Percentiles rank a stretch among this genome's conserved stretches.
Evolutionary conservation across 2,888 invertebrate genomes (phyloP).

Genomic region (Cheiracanthium punctorium): DNA sequence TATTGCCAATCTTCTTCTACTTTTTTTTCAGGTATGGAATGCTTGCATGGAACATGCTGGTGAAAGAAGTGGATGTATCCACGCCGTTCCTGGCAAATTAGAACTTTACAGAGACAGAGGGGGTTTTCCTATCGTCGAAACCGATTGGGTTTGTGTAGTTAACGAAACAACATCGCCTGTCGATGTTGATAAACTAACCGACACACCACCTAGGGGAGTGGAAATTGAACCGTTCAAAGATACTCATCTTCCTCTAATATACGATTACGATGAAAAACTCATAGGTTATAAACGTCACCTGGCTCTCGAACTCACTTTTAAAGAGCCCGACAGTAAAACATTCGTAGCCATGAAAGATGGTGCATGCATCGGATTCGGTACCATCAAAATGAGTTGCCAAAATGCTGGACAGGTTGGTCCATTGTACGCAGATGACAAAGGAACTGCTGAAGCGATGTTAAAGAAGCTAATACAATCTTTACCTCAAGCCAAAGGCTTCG

Average conservation of each 20-base stretch:
- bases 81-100: constrained; percentile 53
- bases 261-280: constrained; percentile 41
- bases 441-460: constrained; percentile 56
- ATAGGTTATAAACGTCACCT: constrained; percentile 38
- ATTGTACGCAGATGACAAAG: constrained; percentile 59
- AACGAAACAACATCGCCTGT: constrained; percentile 32
- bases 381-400: constrained; percentile 47
- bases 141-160: constrained; percentile 17
- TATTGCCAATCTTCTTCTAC: no score
- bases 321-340: constrained; percentile 38
- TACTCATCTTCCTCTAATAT: constrained; percentile 25
- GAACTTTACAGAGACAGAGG: constrained; percentile 54
- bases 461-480: constrained; percentile 25
- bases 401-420: constrained; percentile 45
- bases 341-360: constrained; percentile 51
- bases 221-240: constrained; percentile 36
- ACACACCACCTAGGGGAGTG: constrained; percentile 15
- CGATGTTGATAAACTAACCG: constrained; percentile 22
- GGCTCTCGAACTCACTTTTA: constrained; percentile 40
- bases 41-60: constrained; percentile 56
- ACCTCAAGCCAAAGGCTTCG: constrained; percentile 43
- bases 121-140: constrained; percentile 50
- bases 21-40: constrained; percentile 49
- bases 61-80: constrained; percentile 36
- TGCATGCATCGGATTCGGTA: constrained; percentile 53